Base-by-base conservation (phyloP, 2,888 invertebrate genomes). In the Drosophila falleni region DNA sequence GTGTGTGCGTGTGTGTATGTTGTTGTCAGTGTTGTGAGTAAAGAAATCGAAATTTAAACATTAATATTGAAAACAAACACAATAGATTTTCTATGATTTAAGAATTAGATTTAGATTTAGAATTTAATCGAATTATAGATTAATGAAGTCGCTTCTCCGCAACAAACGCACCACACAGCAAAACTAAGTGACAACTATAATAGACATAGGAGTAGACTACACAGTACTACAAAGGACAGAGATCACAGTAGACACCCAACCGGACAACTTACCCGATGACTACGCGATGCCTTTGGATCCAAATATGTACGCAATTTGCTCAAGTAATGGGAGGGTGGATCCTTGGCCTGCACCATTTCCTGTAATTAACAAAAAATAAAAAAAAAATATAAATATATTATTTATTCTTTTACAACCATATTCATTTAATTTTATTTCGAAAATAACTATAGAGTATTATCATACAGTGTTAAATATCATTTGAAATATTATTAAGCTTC, bases 281-380 rank as follows among this genome's bases (percentile, higher is more conserved):
- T 98, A 91, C 98, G 95, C 50, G 98, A 98, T 51, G 98, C 98
- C 93, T 98, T 98, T 4, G 99, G 99, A 93, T 99, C 98, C 92
- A 99, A 94, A 93, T 98, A 99, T 8, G 98, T 98, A 89, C 97
- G 95, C 88, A 99, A 94, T 93, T 98, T 99, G 93, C 97, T 97
- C 92, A 99, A 95, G 94, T 99, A 99, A 93, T 98, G 97, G 63
- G 97, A 95, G 53, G 99, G 99, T 54, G 98, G 97, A 93, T 99
- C 98, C 93, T 99, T 98, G n/a, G 98, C 98, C 92, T 98, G 98
- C 87, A 99, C 98, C 95, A 97, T 96, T 95, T 98, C 98, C 96
- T 98, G 93, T 23, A 95, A 94, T 35, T 13, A 11, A 2, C 10
- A 56, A 5, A 3, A 54, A 31, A 39, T 15, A 8, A 6, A 44